Conservation (phyloP, 2,888 invertebrate species). For the Lepidocyrtinus sp. region DNA sequence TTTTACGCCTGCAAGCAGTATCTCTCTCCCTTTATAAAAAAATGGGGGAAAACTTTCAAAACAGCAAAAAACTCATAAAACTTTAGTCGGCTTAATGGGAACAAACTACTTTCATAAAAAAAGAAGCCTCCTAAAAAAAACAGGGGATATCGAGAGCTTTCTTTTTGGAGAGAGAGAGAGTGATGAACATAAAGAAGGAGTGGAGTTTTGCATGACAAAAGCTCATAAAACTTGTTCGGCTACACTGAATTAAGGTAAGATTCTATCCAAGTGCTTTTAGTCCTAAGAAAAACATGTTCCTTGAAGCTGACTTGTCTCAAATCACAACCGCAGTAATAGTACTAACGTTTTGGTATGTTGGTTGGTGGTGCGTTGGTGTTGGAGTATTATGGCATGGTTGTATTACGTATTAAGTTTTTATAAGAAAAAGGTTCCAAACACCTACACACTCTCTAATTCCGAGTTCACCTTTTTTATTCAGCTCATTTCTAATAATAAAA, state of each 20-base stretch:
- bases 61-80: slow-evolving; percentile 41
- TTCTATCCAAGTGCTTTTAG: too few relatives aligned
- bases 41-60: background rate
- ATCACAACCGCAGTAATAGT: background rate
- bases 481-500: background rate
- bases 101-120: slow-evolving; percentile 55
- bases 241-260: too few relatives aligned
- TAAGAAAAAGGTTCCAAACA: background rate
- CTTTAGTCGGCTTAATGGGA: slow-evolving; percentile 51
- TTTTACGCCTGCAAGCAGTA: background rate
- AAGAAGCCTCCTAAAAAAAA: background rate
- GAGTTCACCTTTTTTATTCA: background rate
- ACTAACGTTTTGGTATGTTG: background rate
- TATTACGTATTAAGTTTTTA: background rate
- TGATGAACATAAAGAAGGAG: slow-evolving; percentile 53
- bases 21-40: background rate
- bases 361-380: too few relatives aligned
- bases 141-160: too few relatives aligned
- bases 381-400: background rate
- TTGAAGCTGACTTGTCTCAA: background rate
- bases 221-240: slow-evolving; percentile 52
- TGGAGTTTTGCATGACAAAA: slow-evolving; percentile 57
- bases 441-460: background rate
- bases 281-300: background rate
- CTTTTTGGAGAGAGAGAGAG: slow-evolving; percentile 26